Base-by-base conservation (phyloP, 1,140 invertebrate species). In the Lepidurus packardi region DNA sequence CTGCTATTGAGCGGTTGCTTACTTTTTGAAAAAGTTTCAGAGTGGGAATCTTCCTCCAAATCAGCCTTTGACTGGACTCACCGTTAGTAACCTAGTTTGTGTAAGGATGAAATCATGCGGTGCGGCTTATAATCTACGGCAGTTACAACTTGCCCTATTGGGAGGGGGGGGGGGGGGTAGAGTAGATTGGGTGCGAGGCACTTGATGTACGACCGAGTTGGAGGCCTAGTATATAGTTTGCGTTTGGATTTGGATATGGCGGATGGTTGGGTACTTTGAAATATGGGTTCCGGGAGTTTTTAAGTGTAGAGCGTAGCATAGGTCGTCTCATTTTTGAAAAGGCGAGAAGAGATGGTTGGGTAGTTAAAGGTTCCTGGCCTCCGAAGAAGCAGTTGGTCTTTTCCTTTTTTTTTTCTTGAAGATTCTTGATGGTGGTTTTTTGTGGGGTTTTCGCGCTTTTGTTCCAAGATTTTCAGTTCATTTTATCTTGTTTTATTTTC, bases 271-370 rank as follows among this genome's bases (percentile, higher is more conserved):
- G 34, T 4, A 34, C 21, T 65, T 65, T 65, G 21, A 65, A 65
- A 65, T 65, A 65, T 65, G 53, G 53, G 53, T 65, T 65, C 16
- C 53, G 53, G 16, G 53, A 13, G 9, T 11, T 65, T 65, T 13
- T 21, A 65, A 65, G 53, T 65, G 53, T 11, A 65, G 53, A 65
- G 53, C 53, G 53, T 65, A 65, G 53, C 53, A 65, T 65, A 7
- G 8, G 21, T 65, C 6, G 7, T 65, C 13, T 65, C 53, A 13
- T 7, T 9, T 11, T 65, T 65, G 16, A 13, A 21, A 65, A 47
- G 53, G 53, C 34, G 34, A 34, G 34, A 34, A 34, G 34, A 34
- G 34, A 34, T 34, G 34, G 34, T 34, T 34, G 34, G 34, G 34
- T 34, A 3, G 34, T 34, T 34, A 34, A 34, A 34, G 34, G 34